Percentiles rank a stretch among this genome's conserved stretches.
These are phyloP conservation scores for Rhodeus uyekii DNA, from an alignment of 2,797 vertebrate genomes.

Conservation along the genomic window DNA sequence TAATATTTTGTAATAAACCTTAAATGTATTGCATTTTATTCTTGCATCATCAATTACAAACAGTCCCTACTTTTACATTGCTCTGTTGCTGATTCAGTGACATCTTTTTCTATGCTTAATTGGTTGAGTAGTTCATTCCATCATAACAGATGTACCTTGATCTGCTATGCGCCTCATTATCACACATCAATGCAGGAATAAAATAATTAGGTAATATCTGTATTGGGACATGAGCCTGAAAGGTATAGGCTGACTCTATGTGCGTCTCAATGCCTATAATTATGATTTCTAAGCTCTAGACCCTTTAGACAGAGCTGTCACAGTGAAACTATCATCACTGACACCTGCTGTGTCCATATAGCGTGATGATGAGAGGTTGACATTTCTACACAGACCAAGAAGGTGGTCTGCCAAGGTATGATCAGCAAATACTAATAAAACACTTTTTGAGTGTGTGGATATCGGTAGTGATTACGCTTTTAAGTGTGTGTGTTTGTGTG, in stretches of 20 bases:
- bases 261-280: conserved; percentile 75
- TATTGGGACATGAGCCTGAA: conserved; percentile 30
- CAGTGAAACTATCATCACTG: conserved; percentile 65
- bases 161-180: conserved; percentile 2
- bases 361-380: conserved; percentile 13
- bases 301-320: conserved; percentile 67
- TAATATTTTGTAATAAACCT: not conserved
- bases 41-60: not conserved
- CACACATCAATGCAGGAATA: conserved; percentile 12
- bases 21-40: not conserved
- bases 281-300: conserved; percentile 73
- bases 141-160: conserved; percentile 61
- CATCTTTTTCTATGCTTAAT: not conserved
- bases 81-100: not conserved
- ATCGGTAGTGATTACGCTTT: not conserved
- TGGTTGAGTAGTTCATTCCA: not conserved
- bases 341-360: conserved; percentile 40
- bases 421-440: conserved; percentile 1
- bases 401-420: conserved; percentile 12
- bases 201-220: conserved; percentile 24
- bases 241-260: conserved; percentile 57
- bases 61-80: not conserved
- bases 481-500: not conserved
- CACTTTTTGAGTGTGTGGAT: not conserved
- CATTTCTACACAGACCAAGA: conserved; percentile 29